Evolutionary conservation across 2,888 invertebrate species (phyloP).

Genomic region (Ctenicera cuprea): DNA sequence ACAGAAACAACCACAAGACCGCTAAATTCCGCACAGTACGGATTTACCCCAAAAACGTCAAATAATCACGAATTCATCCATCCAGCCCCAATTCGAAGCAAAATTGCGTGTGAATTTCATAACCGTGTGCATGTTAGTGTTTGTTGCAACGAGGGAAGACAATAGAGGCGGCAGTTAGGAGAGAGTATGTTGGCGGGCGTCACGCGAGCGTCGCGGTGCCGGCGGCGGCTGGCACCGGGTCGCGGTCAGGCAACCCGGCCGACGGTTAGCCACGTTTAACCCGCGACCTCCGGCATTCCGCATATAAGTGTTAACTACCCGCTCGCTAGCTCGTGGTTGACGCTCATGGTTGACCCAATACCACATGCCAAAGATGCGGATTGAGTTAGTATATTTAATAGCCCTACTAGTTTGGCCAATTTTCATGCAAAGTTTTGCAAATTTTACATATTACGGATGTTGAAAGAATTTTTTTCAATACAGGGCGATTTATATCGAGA

Average conservation of each 20-base stretch:
- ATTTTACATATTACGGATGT: no score
- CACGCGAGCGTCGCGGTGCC: slow-evolving; percentile 56
- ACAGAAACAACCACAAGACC: background rate
- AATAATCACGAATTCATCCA: background rate
- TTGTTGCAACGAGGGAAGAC: slow-evolving; percentile 48
- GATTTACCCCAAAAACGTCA: slow-evolving; percentile 27
- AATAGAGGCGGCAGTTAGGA: slow-evolving; percentile 51
- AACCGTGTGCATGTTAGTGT: slow-evolving; percentile 39
- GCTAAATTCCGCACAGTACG: slow-evolving; percentile 1
- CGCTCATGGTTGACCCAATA: slow-evolving; percentile 54
- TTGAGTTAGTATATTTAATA: slow-evolving; percentile 53
- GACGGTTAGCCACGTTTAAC: slow-evolving; percentile 61
- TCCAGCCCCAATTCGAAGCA: slow-evolving; percentile 4
- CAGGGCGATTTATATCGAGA: no score
- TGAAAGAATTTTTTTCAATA: no score
- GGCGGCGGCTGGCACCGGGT: slow-evolving; percentile 62
- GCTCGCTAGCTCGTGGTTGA: slow-evolving; percentile 53
- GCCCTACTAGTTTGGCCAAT: slow-evolving; percentile 34
- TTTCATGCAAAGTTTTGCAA: background rate
- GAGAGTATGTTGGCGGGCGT: slow-evolving; percentile 49
- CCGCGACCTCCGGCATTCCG: slow-evolving; percentile 66
- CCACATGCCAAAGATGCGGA: slow-evolving; percentile 55
- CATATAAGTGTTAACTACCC: slow-evolving; percentile 61
- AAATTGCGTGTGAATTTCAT: slow-evolving; percentile 46
- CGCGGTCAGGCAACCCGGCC: slow-evolving; percentile 63